Evolutionary conservation across 2,888 invertebrate genomes (phyloP), one percentile per base, ranked within the genome.

Genomic region (Nycteola revayana): DNA sequence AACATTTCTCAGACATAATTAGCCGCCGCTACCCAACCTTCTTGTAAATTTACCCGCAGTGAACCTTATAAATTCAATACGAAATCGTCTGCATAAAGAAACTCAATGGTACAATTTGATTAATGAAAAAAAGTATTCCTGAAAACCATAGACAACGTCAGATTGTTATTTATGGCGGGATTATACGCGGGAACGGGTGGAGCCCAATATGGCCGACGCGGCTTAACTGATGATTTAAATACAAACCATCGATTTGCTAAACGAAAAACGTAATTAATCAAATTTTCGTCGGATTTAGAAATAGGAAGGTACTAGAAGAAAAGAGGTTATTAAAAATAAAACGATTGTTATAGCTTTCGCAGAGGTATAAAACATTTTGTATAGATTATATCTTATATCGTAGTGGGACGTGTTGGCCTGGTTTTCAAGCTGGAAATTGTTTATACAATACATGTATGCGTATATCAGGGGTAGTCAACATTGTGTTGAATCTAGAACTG

Each of bases 171-270:
- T 80, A 83, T 79, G 66, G 74, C 58, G 48, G 79, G 81, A 75
- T 83, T 82, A 81, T 60, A 57, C 64, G 66, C 67, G 68, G 66
- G 55, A 62, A 62, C 66, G 64, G 62, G 4, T 2, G 14, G 21
- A 21, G 7, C 21, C 75, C 78, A 78, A 76, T 76, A 79, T 72
- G 73, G 76, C 76, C 47, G 60, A 66, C 58, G 52, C 53, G 60
- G 65, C 69, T 83, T 78, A 83, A 72, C 75, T 74, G 69, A 73
- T 82, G 81, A 82, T 83, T 83, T 81, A 82, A 79, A 75, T 66
- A 75, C 70, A 72, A 60, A 66, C 70, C 59, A 72, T 75, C 77
- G 79, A 80, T 77, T 75, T 62, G 65, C 60, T 66, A 66, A 71
- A 69, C 58, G 61, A 54, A 47, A 60, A 56, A 66, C 49, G 66